phyloP scores from a whole-genome alignment of 2,888 invertebrate species.

The Agrochola macilenta region DNA sequence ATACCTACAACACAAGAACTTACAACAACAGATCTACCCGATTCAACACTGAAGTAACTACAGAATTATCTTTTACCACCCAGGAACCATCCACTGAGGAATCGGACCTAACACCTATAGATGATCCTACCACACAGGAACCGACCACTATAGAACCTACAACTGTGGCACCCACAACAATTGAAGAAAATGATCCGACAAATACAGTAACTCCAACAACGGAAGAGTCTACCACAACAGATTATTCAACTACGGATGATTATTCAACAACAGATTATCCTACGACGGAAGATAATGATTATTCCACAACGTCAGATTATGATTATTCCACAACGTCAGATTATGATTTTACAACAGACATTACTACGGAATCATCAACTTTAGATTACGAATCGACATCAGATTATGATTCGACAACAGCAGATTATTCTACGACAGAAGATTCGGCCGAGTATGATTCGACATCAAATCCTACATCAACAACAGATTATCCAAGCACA shows the following conservation, averaged over 20 bases:
- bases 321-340: too few species aligned
- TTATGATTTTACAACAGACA: too few species aligned
- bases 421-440: not conserved
- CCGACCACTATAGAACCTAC: not conserved
- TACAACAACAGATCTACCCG: not conserved
- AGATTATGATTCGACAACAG: not conserved
- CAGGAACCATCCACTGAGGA: constrained; percentile 8
- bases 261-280: not conserved
- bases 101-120: constrained; percentile 10
- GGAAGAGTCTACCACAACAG: not conserved
- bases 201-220: not conserved
- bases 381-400: not conserved
- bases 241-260: not conserved
- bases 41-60: not conserved
- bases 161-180: not conserved
- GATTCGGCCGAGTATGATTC: not conserved
- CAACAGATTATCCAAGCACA: not conserved
- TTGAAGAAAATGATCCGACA: not conserved
- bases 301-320: not conserved
- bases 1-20: not conserved
- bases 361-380: too few species aligned
- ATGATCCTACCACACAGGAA: not conserved
- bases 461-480: not conserved
- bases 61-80: not conserved
- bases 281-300: not conserved